Base-by-base conservation (phyloP, 1,140 invertebrate genomes). In the Drosophila nasuta region DNA sequence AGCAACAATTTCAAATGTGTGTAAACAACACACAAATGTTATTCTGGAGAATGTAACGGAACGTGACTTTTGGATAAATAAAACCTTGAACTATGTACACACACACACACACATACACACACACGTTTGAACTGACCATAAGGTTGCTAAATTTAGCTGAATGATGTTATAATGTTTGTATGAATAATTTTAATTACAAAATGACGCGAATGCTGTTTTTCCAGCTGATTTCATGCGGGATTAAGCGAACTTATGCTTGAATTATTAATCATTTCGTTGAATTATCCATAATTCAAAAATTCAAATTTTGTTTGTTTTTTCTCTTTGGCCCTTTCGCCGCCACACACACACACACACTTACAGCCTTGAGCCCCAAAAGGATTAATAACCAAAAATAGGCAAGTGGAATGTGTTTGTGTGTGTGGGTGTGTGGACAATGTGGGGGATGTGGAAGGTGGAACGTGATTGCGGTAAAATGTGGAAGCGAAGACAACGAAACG, bases 371-470 rank as follows among this genome's bases (percentile, higher is more conserved):
- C 13, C 5, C 35, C 5, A 25, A 48, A 69, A 59, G 57, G 74
- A 74, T 82, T 81, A 68, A 65, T 62, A 25, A 6, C 68, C 68
- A 77, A 60, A 81, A 81, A 81, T 81, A 81, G 63, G 5, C 15
- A 15, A 33, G 30, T 33, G 30, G 30, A 33, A 33, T 52, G 51
- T 11, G 49, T 51, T 8, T 28, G 20, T 25, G 20, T 25, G 17
- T n/a, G 20, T 25, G 20, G 4, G 17, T n/a, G 17, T 30, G 49
- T 28, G 48, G 11, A 30, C 4, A 7, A 13, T 49, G 20, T 1
- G 10, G 25, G 25, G 5, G n/a, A 1, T n/a, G 25, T 17, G n/a
- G 41, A 30, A 28, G 51, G 51, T 54, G 51, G 6, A 13, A 52
- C 6, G 30, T 54, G 30, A n/a, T 5, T n/a, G 49, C 25, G 25